Percentiles rank a stretch among this genome's conserved stretches.
phyloP scores from a whole-genome alignment of 2,888 invertebrate genomes.

The Muschampia plurimacula region DNA sequence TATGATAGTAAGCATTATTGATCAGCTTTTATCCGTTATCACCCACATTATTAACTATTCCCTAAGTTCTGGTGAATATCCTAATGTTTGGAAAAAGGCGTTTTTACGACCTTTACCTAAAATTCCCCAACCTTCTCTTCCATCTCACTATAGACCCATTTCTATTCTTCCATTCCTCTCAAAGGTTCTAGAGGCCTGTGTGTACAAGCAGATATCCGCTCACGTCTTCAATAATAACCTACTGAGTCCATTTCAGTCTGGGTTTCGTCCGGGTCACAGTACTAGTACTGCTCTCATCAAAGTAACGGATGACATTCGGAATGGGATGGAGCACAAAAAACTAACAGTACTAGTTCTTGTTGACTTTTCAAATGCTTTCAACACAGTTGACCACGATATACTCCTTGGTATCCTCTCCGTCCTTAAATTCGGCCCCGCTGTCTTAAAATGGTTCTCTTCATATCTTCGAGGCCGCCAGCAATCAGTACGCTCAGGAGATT shows the following conservation, averaged over 20 bases:
- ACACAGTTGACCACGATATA: not conserved
- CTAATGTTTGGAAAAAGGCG: not conserved
- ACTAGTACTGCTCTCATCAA: constrained; percentile 18
- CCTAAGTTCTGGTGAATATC: too few relatives aligned
- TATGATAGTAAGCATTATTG: too few relatives aligned
- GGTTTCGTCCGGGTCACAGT: constrained; percentile 12
- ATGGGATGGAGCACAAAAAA: constrained; percentile 8
- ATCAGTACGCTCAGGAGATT: too few relatives aligned
- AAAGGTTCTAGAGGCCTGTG: constrained; percentile 15
- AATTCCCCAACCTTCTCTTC: not conserved
- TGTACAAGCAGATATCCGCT: not conserved
- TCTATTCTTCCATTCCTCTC: constrained; percentile 11
- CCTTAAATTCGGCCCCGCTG: not conserved
- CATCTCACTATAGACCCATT: not conserved
- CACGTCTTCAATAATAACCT: not conserved
- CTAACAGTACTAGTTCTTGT: not conserved
- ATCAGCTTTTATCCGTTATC: too few relatives aligned
- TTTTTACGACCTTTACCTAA: not conserved
- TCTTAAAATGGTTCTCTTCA: not conserved
- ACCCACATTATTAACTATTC: too few relatives aligned
- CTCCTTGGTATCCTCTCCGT: not conserved
- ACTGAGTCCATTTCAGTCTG: constrained; percentile 19
- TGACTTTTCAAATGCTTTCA: not conserved
- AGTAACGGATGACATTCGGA: constrained; percentile 17
- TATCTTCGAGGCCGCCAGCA: constrained; percentile 2